These are phyloP conservation scores for Cherax quadricarinatus DNA, from an alignment of 1,140 invertebrate species.

Conservation along the genomic window DNA sequence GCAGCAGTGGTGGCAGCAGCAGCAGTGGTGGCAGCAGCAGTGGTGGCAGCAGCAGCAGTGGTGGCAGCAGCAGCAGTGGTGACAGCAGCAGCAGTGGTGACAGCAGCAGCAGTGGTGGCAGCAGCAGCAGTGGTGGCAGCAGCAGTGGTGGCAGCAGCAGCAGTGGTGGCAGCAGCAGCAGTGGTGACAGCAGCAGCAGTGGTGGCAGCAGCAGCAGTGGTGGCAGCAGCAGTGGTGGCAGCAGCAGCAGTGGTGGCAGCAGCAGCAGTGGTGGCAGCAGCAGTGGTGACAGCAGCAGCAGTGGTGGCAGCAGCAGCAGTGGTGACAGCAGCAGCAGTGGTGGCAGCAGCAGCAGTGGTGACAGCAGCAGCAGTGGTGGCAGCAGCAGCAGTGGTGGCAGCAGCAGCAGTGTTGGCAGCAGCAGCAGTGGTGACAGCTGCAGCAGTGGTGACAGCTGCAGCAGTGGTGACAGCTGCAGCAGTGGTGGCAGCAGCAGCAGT, in stretches of 20 bases:
- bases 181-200: background rate
- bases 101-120: too few species aligned
- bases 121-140: too few species aligned
- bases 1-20: conserved; percentile 8
- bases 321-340: background rate
- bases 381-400: conserved; percentile 8
- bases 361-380: background rate
- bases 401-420: too few species aligned
- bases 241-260: too few species aligned
- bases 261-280: background rate
- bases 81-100: too few species aligned
- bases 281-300: background rate
- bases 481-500: too few species aligned
- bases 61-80: background rate
- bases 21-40: conserved; percentile 3
- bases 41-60: background rate
- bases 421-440: too few species aligned
- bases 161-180: too few species aligned
- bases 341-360: background rate
- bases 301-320: too few species aligned
- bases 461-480: too few species aligned
- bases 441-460: too few species aligned
- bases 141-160: background rate
- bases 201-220: background rate
- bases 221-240: too few species aligned